Conservation (phyloP, 2,113 vertebrate genomes). For the Engraulis encrasicolus region DNA sequence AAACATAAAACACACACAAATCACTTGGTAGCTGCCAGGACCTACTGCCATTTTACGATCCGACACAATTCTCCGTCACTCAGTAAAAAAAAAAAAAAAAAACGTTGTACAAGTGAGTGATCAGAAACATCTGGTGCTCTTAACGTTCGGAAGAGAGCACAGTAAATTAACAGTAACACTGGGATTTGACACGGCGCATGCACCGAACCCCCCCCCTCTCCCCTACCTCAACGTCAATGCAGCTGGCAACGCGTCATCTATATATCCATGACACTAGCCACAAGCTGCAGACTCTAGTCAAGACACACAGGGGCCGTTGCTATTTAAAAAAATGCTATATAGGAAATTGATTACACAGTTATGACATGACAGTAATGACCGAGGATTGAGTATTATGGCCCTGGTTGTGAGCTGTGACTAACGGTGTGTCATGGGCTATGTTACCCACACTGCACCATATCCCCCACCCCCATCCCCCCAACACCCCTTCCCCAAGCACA, state of each 20-base stretch:
- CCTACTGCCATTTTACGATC: constrained; percentile 61
- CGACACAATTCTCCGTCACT: constrained; percentile 56
- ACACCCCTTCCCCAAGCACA: no score
- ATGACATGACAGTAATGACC: background rate
- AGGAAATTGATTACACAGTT: background rate
- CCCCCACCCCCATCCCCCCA: no score
- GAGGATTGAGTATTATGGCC: constrained; percentile 17
- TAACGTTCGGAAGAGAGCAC: constrained; percentile 33
- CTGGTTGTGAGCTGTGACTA: constrained; percentile 12
- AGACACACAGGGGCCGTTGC: no score
- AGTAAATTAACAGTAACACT: constrained; percentile 48
- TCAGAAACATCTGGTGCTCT: constrained; percentile 63
- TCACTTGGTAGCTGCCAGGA: constrained; percentile 55
- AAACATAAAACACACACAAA: constrained; percentile 42
- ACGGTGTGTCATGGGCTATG: background rate
- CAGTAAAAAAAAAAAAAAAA: constrained; percentile 60
- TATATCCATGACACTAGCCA: background rate
- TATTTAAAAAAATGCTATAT: background rate
- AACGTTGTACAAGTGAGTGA: constrained; percentile 50
- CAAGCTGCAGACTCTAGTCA: background rate
- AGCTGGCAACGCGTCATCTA: background rate
- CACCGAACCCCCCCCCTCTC: background rate
- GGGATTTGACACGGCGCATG: constrained; percentile 26
- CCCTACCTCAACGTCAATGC: no score
- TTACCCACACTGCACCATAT: background rate